Base-by-base conservation (phyloP, 2,797 vertebrate species). In the Aldrovandia affinis region DNA sequence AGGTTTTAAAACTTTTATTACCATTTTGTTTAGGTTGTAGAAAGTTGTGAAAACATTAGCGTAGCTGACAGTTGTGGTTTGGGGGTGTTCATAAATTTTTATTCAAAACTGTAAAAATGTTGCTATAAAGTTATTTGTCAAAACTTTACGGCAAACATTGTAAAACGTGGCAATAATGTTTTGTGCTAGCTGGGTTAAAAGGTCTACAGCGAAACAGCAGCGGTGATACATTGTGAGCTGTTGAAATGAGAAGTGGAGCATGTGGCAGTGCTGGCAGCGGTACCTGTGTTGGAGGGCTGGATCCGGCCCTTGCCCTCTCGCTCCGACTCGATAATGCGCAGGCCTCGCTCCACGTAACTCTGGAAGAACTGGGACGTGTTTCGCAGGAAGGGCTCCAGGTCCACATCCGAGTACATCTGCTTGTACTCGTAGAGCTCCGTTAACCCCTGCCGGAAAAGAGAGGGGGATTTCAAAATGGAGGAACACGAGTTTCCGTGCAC, bases 281-380 rank as follows among this genome's bases (percentile, higher is more conserved):
- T 92, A 98, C 98, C 98, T 95, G 97, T 86, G 52, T 55, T 81
- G 0, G 97, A 96, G 85, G 94, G 82, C 86, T 96, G 94, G 91
- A 98, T 96, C 39, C 97, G 95, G 79, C 96, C 92, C 88, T 99
- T 99, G 61, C 97, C 97, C 88, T 99, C 98, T 44, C 97, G 93
- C 87, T 99, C 98, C 0, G 97, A 98, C 93, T 99, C 98, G 47
- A 99, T 99, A 89, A 98, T 92, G 3, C 97, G 96, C 42, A 99
- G 97, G n/a, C 98, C 98, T 91, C 97, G 95, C 93, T 99, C 98
- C 87, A 99, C 98, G 9, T 99, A 99, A 92, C 97, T 99, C 94
- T 99, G 98, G 93, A 99, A 99, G 93, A 99, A 98, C 93, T 98
- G 98, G 0, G 98, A 99, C 0, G 98, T 97, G 90, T 98, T 98